Conservation (phyloP, 2,797 vertebrate genomes). For the Cichlasoma orientale region DNA sequence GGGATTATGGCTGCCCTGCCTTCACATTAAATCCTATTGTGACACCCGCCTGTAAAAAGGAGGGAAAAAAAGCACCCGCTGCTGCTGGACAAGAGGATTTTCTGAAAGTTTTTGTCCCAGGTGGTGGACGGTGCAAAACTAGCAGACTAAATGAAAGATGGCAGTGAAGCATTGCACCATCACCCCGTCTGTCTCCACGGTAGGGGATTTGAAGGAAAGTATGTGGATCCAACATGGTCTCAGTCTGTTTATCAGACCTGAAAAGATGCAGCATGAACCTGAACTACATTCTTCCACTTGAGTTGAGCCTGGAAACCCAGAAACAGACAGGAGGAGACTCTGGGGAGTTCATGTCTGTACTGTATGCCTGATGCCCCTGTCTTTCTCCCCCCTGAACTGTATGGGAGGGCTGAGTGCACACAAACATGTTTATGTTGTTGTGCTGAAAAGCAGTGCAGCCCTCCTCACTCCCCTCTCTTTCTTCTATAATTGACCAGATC, state of each 20-base stretch:
- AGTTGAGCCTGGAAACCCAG: slow-evolving; percentile 24
- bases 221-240: neutral
- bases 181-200: neutral
- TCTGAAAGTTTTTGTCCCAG: neutral
- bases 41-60: neutral
- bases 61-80: neutral
- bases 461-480: neutral
- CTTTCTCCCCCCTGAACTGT: neutral
- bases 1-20: slow-evolving; percentile 23
- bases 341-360: slow-evolving; percentile 1
- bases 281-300: slow-evolving; percentile 12
- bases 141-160: slow-evolving; percentile 11
- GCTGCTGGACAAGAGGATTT: neutral
- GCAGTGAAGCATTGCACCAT: slow-evolving; percentile 10
- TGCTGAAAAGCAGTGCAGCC: slow-evolving; percentile 8
- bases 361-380: neutral
- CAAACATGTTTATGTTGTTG: slow-evolving; percentile 18
- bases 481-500: slow-evolving; percentile 28
- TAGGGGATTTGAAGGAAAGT: neutral
- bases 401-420: neutral
- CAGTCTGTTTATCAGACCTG: slow-evolving; percentile 29
- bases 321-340: slow-evolving; percentile 6
- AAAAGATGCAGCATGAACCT: slow-evolving; percentile 10
- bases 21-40: slow-evolving; percentile 39
- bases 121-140: neutral